Conservation (phyloP, 1,140 invertebrate species). For the Micrasema minimum region DNA sequence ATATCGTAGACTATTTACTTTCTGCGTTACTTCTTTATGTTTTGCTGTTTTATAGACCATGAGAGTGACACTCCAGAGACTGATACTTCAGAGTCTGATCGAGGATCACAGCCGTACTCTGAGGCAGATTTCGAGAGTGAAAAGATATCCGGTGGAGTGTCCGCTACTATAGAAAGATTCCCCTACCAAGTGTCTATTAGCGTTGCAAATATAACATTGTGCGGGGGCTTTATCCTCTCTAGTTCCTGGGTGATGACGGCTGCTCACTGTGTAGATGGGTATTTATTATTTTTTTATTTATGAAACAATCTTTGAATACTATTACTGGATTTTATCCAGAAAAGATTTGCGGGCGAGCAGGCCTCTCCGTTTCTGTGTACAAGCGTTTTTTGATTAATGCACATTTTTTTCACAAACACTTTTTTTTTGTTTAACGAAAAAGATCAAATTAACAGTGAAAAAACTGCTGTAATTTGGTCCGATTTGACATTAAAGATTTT, state of each 20-base stretch:
- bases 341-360: too few relatives aligned
- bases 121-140: slow-evolving; percentile 13
- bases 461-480: too few relatives aligned
- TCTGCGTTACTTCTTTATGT: neutral
- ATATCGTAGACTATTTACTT: too few relatives aligned
- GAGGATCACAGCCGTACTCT: neutral
- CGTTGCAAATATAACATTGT: slow-evolving; percentile 62
- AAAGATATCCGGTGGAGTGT: slow-evolving; percentile 61
- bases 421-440: too few relatives aligned
- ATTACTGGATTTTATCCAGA: too few relatives aligned
- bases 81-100: too few relatives aligned
- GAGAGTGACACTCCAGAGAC: neutral
- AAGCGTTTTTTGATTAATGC: too few relatives aligned
- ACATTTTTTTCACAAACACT: too few relatives aligned
- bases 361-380: too few relatives aligned
- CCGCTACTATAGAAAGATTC: slow-evolving; percentile 59
- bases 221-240: slow-evolving; percentile 64
- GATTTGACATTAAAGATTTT: too few relatives aligned
- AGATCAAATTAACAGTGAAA: too few relatives aligned
- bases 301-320: too few relatives aligned
- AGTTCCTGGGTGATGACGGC: slow-evolving; percentile 61
- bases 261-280: slow-evolving; percentile 64
- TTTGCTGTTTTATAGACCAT: neutral
- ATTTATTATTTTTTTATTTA: slow-evolving; percentile 46
- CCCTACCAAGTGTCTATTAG: slow-evolving; percentile 64